Conservation (phyloP, 2,113 vertebrate genomes). For the Scomber scombrus region DNA sequence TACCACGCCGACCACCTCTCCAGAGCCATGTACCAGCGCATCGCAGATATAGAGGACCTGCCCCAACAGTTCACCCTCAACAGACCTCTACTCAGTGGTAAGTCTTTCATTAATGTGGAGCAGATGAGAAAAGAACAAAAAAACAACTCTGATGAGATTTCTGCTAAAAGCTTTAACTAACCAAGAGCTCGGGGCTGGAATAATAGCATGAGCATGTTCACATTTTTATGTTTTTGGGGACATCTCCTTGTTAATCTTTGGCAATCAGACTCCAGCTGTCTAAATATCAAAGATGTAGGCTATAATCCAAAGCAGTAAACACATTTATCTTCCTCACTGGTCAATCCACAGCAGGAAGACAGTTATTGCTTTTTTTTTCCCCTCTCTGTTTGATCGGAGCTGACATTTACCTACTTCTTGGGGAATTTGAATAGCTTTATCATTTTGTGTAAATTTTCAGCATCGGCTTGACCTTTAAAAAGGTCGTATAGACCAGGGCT, state of each 20-base stretch:
- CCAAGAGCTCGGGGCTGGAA: neutral
- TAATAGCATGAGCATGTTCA: neutral
- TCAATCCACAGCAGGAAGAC: slow-evolving; percentile 41
- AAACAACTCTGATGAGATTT: neutral
- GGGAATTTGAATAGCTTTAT: slow-evolving; percentile 63
- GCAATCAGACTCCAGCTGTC: slow-evolving; percentile 28
- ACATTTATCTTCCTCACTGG: slow-evolving; percentile 13
- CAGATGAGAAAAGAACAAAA: neutral
- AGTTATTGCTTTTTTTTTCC: slow-evolving; percentile 39
- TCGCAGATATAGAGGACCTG: slow-evolving; percentile 93
- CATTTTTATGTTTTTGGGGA: neutral
- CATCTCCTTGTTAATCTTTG: slow-evolving; percentile 18
- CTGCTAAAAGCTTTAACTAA: neutral
- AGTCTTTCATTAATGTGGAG: slow-evolving; percentile 51
- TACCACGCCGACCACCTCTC: slow-evolving; percentile 98
- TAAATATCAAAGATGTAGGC: slow-evolving; percentile 45
- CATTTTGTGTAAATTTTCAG: slow-evolving; percentile 56
- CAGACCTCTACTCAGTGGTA: slow-evolving; percentile 95
- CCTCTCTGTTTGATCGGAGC: slow-evolving; percentile 53
- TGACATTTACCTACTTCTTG: slow-evolving; percentile 75
- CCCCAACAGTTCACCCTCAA: slow-evolving; percentile 93
- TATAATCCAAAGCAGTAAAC: slow-evolving; percentile 39
- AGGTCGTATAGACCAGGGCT: slow-evolving; percentile 31
- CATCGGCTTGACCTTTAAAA: slow-evolving; percentile 56
- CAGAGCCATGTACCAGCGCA: slow-evolving; percentile 96